Evolutionary conservation across 37 sponge, comb jelly and placozoan genomes (phyloP), one percentile per base, ranked within the genome.

Genomic region (Eunapius fragilis): DNA sequence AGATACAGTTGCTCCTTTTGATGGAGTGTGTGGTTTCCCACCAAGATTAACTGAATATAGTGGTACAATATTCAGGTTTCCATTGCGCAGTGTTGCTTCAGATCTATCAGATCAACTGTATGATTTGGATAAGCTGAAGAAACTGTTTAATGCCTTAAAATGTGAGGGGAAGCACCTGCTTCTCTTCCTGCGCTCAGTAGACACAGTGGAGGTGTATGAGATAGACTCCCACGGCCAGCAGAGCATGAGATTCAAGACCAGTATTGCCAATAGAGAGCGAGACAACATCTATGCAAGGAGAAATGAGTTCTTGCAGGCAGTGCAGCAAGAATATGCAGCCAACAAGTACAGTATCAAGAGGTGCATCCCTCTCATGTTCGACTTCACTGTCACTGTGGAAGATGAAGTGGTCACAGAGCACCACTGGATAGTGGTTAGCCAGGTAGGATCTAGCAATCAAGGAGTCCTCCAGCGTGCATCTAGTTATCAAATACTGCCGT

Each of bases 41-140:
- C 6, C 68, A 2, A 80, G 71, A 36, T 6, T 58, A 32, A 33
- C 77, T 34, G 35, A 13, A 32, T 90, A 87, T 88, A 11, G 26
- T 22, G 71, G 76, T 0, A 95, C 95, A 14, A 31, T 95, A 26
- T 92, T 95, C 73, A 87, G 95, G 0, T 91, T 94, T 78, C 95
- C 95, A 27, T 79, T 95, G 13, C 87, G 95, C 25, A 92, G 38
- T 14, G 41, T 6, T n/a, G 17, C 80, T 32, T 84, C 85, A 38
- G 70, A 75, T 26, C 72, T 92, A 14, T 89, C 89, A 13, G 69
- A 82, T 31, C 69, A 86, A 2, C 30, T 82, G 10, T 86, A 89
- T 70, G 69, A 37, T n/a, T 3, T 86, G 3, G 31, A 78, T 23
- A 86, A 75, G 30, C 30, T 89, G 34, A 37, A 71, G 4, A 71